Percentiles rank a stretch among this genome's conserved stretches.
phyloP scores from a whole-genome alignment of 2,888 invertebrate species.

The Spatulosminthurus flaviceps region DNA sequence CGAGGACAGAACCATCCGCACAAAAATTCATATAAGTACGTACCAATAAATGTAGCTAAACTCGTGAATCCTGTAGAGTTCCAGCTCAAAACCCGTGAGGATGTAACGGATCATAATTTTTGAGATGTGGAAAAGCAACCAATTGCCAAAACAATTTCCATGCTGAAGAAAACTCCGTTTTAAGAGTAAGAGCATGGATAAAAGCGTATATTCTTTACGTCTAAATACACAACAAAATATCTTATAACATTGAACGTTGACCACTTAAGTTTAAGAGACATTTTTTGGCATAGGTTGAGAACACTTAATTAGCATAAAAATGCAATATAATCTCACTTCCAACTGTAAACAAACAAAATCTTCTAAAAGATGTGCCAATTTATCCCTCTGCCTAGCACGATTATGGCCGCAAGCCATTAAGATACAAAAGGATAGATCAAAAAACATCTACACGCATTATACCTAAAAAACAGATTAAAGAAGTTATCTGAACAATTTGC shows the following conservation, averaged over 20 bases:
- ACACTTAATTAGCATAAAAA: too few relatives aligned
- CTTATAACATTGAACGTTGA: too few relatives aligned
- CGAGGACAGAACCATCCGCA: conserved; percentile 93
- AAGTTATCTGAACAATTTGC: too few relatives aligned
- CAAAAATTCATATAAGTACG: conserved; percentile 91
- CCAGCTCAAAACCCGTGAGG: conserved; percentile 92
- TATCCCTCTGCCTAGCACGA: conserved; percentile 93
- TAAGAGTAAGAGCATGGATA: conserved; percentile 76
- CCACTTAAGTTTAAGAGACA: too few relatives aligned
- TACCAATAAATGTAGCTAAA: conserved; percentile 78
- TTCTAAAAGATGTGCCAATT: conserved; percentile 86
- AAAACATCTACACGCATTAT: conserved; percentile 87
- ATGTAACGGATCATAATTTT: conserved; percentile 93
- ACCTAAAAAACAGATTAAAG: conserved; percentile 74
- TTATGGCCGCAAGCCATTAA: conserved; percentile 94
- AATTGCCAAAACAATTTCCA: conserved; percentile 88
- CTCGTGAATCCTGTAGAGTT: conserved; percentile 95
- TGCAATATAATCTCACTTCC: conserved; percentile 73
- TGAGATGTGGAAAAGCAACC: conserved; percentile 94
- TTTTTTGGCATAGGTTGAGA: too few relatives aligned
- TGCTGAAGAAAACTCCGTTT: conserved; percentile 78
- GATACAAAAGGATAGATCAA: conserved; percentile 87
- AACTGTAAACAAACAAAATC: conserved; percentile 92
- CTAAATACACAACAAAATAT: too few relatives aligned
- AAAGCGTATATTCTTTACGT: conserved; percentile 90